A percentile compares a stretch with the other conserved stretches of the same genome.
phyloP scores from a whole-genome alignment of 2,888 invertebrate species.

The Ophion obscuratus region DNA sequence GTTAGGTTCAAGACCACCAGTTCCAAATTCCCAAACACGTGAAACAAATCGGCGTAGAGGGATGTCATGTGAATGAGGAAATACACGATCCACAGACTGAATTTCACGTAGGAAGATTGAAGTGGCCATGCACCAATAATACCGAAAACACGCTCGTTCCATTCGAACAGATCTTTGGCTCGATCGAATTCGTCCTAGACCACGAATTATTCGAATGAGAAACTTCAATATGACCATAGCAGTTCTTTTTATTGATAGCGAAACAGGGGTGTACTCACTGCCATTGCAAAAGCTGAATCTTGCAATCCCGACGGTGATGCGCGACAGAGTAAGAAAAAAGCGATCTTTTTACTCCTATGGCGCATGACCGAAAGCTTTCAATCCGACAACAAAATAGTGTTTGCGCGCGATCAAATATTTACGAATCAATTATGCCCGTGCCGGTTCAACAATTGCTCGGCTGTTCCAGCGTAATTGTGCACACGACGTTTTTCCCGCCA shows the following conservation, averaged over 20 bases:
- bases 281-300: constrained; percentile 6
- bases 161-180: constrained; percentile 59
- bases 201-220: not conserved
- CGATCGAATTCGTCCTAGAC: constrained; percentile 51
- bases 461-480: not conserved
- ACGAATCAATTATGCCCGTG: not conserved
- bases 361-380: constrained; percentile 15
- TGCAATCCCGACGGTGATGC: not conserved
- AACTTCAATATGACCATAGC: not conserved
- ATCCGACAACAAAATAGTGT: not conserved
- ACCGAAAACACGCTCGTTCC: constrained; percentile 52
- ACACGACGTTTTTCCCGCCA: not conserved
- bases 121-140: constrained; percentile 59
- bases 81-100: constrained; percentile 46
- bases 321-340: not conserved
- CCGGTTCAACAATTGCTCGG: not conserved
- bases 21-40: constrained; percentile 55
- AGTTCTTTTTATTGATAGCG: not conserved
- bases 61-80: constrained; percentile 43
- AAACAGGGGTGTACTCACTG: constrained; percentile 1
- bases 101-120: constrained; percentile 40
- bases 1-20: constrained; percentile 54
- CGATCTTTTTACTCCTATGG: not conserved
- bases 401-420: constrained; percentile 2
- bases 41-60: constrained; percentile 43